Conservation (phyloP, 2,888 invertebrate genomes). For the Lepetodrilus schrolli region DNA sequence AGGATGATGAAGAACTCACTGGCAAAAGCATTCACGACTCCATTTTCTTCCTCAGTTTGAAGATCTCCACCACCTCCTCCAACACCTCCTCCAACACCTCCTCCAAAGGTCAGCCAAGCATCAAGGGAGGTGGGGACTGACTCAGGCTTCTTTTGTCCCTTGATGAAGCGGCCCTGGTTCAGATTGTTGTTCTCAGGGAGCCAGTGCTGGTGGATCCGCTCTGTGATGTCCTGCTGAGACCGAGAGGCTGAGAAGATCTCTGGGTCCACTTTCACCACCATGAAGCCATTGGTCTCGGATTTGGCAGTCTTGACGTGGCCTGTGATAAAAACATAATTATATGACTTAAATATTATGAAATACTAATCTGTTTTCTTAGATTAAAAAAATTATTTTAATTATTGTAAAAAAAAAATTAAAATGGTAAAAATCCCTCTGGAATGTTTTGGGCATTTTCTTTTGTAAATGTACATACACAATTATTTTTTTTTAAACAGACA, state of each 20-base stretch:
- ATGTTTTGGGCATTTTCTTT: no score
- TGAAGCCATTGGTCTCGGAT: slow-evolving; percentile 44
- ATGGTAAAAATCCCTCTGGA: no score
- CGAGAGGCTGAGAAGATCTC: slow-evolving; percentile 51
- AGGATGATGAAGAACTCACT: slow-evolving; percentile 51
- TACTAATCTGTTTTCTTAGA: no score
- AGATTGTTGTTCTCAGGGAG: slow-evolving; percentile 58
- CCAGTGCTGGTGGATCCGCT: slow-evolving; percentile 62
- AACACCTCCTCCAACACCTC: slow-evolving; percentile 55
- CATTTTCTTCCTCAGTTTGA: slow-evolving; percentile 48
- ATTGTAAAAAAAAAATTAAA: no score
- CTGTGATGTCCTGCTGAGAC: slow-evolving; percentile 50
- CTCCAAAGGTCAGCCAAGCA: slow-evolving; percentile 68
- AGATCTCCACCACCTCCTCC: slow-evolving; percentile 59
- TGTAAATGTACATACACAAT: no score
- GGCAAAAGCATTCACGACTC: slow-evolving; percentile 69
- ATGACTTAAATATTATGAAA: no score
- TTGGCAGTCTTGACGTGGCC: slow-evolving; percentile 35
- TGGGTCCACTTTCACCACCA: slow-evolving; percentile 48
- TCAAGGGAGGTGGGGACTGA: slow-evolving; percentile 49
- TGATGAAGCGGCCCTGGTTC: slow-evolving; percentile 60
- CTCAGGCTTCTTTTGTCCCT: slow-evolving; percentile 60
- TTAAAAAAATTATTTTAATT: no score
- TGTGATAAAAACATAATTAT: no score
- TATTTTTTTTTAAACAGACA: no score